Conservation (phyloP, 23 tunicate species). For the Halocynthia roretzi region DNA sequence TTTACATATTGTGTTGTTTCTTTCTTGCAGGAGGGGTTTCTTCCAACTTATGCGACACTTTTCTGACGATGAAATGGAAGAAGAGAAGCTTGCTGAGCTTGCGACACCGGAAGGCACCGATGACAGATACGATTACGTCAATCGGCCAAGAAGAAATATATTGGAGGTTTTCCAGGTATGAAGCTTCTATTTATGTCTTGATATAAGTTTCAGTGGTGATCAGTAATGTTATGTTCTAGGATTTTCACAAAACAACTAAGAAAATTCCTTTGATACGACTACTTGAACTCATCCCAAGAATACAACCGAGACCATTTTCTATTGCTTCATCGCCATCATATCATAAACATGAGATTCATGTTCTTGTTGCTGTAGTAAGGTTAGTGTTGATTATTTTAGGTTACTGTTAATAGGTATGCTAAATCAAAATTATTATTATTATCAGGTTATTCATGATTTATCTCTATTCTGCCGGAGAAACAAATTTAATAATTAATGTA, state of each 20-base stretch:
- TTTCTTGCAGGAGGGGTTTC: conserved; percentile 51
- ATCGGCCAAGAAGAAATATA: conserved; percentile 87
- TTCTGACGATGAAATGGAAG: conserved; percentile 67
- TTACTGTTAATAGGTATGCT: not conserved
- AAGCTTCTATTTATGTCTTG: not conserved
- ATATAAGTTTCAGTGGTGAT: not conserved
- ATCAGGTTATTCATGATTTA: not conserved
- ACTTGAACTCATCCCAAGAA: conserved; percentile 66
- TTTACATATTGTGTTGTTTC: not conserved
- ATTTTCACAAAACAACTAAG: conserved; percentile 67
- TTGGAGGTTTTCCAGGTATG: conserved; percentile 81
- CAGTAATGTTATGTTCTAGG: conserved; percentile 29
- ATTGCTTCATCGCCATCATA: conserved; percentile 74
- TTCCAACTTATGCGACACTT: conserved; percentile 57
- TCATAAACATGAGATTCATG: conserved; percentile 57
- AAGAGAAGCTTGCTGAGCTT: conserved; percentile 70
- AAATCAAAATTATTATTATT: not conserved
- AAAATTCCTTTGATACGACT: conserved; percentile 47
- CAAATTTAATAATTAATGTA: too few species aligned
- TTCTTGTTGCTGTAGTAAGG: conserved; percentile 91
- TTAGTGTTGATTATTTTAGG: not conserved
- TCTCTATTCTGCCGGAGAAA: not conserved
- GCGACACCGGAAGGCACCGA: conserved; percentile 95
- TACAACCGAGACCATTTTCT: conserved; percentile 89
- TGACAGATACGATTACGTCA: conserved; percentile 90